A percentile compares a stretch with the other conserved stretches of the same genome.
Evolutionary conservation across 2,797 vertebrate genomes (phyloP).

Genomic region (Pangasius djambal): DNA sequence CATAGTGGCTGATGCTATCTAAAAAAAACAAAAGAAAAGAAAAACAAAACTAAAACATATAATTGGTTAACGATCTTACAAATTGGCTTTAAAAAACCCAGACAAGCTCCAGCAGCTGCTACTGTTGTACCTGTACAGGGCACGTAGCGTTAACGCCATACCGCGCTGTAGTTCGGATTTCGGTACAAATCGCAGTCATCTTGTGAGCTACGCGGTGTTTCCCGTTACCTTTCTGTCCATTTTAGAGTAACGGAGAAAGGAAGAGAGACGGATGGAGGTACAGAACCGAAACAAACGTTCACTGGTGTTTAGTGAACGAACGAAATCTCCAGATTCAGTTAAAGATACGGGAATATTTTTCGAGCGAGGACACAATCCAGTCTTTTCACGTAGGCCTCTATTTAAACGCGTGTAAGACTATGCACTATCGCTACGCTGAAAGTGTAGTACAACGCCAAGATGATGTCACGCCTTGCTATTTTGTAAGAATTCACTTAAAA

Average conservation of each 20-base stretch:
- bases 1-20: background rate
- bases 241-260: background rate
- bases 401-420: background rate
- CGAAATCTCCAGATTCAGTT: background rate
- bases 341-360: background rate
- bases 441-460: background rate
- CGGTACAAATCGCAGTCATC: background rate
- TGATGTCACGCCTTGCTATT: background rate
- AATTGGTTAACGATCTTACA: background rate
- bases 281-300: background rate
- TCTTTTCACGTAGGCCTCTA: background rate
- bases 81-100: background rate
- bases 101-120: background rate
- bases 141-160: no score
- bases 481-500: background rate
- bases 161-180: background rate
- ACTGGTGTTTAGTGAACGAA: background rate
- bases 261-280: background rate
- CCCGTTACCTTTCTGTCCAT: background rate
- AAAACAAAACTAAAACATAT: no score
- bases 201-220: background rate
- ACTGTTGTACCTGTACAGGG: background rate
- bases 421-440: background rate
- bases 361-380: background rate
- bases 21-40: background rate